Base-by-base conservation (phyloP, 2,113 vertebrate species). In the Podarcis cretensis region DNA sequence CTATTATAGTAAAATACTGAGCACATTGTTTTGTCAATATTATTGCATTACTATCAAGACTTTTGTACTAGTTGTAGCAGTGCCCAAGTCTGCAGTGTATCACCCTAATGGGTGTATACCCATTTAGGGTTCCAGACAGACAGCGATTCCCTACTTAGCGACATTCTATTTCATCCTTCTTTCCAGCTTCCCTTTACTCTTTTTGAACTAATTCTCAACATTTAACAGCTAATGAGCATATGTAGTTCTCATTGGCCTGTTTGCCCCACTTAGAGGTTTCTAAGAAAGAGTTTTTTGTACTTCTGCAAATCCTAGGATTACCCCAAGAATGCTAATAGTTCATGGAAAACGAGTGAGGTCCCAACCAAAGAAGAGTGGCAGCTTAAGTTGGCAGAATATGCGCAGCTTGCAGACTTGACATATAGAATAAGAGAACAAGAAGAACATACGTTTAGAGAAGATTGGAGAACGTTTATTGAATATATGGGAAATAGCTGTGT, bases 21-120 rank as follows among this genome's bases (percentile, higher is more conserved):
- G 86, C 79, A 8, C 6, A 75, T 23, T 69, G 8, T 69, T 91
- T 35, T 30, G 37, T 69, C 48, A 77, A 74, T 3, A 25, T 9
- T 81, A 84, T 91, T 91, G 66, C 40, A 27, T 79, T 69, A 54
- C 35, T 57, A 68, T 23, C 66, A 35, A n/a, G 43, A 6, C 69
- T 79, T 75, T 37, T 18, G 14, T 57, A 57, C 57, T 79, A 13
- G 23, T 27, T 21, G 65, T 66, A 27, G 57, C n/a, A 83, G 35
- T 68, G 37, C 37, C 14, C n/a, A 73, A 2, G 21, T 10, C 27
- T 77, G 20, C 37, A 27, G 75, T 27, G 43, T 13, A 43, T 48
- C 8, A 25, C 43, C 37, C 37, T 69, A 83, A 83, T 1, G 48
- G 48, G 48, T 48, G 48, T 54, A 2, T 54, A 54, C 14, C 0